Evolutionary conservation across 2,113 vertebrate species (phyloP), one percentile per base, ranked within the genome.

Genomic region (Prochilodus magdalenae): DNA sequence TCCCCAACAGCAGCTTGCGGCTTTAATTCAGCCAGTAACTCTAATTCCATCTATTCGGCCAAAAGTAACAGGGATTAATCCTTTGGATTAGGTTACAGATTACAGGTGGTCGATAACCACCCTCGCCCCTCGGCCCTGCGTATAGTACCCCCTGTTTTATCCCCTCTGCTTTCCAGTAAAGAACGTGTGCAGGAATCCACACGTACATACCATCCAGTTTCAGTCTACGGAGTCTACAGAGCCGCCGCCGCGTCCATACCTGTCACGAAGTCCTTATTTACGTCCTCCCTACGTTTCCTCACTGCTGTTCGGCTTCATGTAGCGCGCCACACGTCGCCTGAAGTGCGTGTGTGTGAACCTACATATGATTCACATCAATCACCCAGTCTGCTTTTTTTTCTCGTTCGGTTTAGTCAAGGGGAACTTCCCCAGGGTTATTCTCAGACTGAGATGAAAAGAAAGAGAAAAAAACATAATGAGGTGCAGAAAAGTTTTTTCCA

Each of bases 361-460:
- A 29, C 47, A 53, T 75, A 81, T 75, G 62, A 75, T 69, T 81
- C 72, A 82, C 73, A n/a, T 66, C 29, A 74, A 65, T 53, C 59
- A 80, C 40, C 44, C 72, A 51, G 44, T 62, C 8, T 3, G 1
- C 20, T 65, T 67, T 65, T n/a, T 65, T 63, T 66, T 74, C 22
- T 57, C 18, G 26, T 75, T 67, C 7, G 15, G n/a, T 66, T 81
- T 66, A 81, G 72, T 75, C 80, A 69, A 75, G 15, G 80, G 80
- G 73, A 82, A 82, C n/a, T 75, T 75, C 80, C 71, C 62, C 40
- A 33, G 79, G 65, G 49, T 69, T 75, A 75, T 81, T 81, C 49
- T 75, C 49, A 82, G 73, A 59, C 73, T 69, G n/a, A 75, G 62
- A 69, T 82, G 33, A 75, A 75, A 75, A 73, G 69, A 73, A 73